Percentiles rank a stretch among this genome's conserved stretches.
These are phyloP conservation scores for Cyrtodaria siliqua DNA, from an alignment of 2,888 invertebrate species.

Conservation along the genomic window DNA sequence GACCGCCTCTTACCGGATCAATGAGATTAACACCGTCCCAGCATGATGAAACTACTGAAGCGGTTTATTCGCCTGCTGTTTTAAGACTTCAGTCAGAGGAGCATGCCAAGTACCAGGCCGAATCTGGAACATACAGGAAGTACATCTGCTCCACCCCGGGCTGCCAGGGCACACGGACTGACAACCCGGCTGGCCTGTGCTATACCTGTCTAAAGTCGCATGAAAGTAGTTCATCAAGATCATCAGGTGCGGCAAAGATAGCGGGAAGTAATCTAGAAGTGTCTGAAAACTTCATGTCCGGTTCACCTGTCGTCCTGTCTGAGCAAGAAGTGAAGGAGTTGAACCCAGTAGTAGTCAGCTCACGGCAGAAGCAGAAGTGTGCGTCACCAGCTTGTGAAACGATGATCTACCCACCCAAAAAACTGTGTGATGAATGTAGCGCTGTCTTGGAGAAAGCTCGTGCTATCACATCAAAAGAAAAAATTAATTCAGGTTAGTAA, in stretches of 20 bases:
- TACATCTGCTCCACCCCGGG: constrained; percentile 66
- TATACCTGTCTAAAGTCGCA: background rate
- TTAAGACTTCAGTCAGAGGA: background rate
- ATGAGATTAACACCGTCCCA: background rate
- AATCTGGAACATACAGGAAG: constrained; percentile 24
- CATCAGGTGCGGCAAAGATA: background rate
- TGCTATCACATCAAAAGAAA: constrained; percentile 23
- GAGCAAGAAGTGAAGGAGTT: constrained; percentile 41
- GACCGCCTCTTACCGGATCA: background rate
- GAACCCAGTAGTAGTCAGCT: constrained; percentile 60
- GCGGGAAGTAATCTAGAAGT: constrained; percentile 23
- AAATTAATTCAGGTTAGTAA: too few species aligned
- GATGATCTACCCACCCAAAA: constrained; percentile 68
- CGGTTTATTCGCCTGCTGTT: background rate
- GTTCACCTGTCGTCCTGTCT: constrained; percentile 25
- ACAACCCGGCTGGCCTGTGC: constrained; percentile 12
- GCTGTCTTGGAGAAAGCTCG: constrained; percentile 56
- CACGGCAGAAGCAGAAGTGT: constrained; percentile 69
- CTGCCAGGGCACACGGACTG: constrained; percentile 50
- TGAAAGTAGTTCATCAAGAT: too few species aligned
- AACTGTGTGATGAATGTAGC: constrained; percentile 70
- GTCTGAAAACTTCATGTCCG: constrained; percentile 17
- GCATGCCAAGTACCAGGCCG: too few species aligned
- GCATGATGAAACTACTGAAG: constrained; percentile 5
- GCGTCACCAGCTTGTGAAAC: constrained; percentile 66